Evolutionary conservation across 2,888 invertebrate species (phyloP), one percentile per base, ranked within the genome.

Genomic region (Dolichomitus sp.): DNA sequence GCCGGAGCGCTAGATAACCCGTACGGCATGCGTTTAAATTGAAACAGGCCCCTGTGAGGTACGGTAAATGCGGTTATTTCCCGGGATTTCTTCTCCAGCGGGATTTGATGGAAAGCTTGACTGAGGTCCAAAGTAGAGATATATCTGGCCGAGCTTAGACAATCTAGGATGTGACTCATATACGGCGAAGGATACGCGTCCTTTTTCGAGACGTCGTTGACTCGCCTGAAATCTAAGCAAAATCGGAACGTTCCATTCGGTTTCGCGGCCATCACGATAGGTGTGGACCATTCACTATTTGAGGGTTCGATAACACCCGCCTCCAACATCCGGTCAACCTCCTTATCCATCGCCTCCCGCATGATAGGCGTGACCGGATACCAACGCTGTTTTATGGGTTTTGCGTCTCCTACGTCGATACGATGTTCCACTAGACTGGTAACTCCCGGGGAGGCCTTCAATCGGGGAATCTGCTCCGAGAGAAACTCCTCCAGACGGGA

Each of bases 171-270:
- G 23, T 23, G 23, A 23, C 23, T 23, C 23, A 23, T 23, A 23
- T 23, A 23, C 23, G 23, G 23, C 23, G 23, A 23, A 23, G 23
- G 23, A 23, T 23, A 23, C 23, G 89, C 88, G 83, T 92, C 89
- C 30, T 82, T 82, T 42, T 86, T 76, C 0, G 90, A 89, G 0
- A 90, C 89, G 3, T 72, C 73, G 69, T 91, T 93, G 0, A 92
- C 68, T 42, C 88, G 86, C 6, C 90, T 73, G 27, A 83, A 89
- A 70, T 91, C 90, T 0, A 90, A 84, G 52, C 90, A 88, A 37
- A 91, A 88, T n/a, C 90, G 74, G 70, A 86, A 88, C 6, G 84
- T 83, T 0, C 86, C 88, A 66, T 87, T 84, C 12, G 87, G 86
- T 63, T 90, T 91, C 9, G 78, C 85, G 2, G 88, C 83, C 14